A percentile compares a stretch with the other conserved stretches of the same genome.
phyloP scores from a whole-genome alignment of 2,797 vertebrate genomes.

The Pseudotriccus pelzelni region DNA sequence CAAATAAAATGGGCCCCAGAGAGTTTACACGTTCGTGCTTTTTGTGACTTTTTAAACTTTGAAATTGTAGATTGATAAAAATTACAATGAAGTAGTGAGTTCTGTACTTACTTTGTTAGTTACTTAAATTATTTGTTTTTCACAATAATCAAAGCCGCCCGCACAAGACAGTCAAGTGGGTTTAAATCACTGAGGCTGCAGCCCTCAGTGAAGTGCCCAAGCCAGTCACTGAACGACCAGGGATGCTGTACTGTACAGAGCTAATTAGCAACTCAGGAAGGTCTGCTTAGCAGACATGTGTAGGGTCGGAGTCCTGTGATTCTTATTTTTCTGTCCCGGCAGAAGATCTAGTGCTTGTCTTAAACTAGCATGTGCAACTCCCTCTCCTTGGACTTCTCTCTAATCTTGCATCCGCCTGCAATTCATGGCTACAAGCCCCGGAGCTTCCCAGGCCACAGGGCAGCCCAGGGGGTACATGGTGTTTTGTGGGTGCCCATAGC shows the following conservation, averaged over 20 bases:
- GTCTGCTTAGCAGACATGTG: background rate
- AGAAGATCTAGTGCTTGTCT: background rate
- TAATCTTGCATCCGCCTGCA: background rate
- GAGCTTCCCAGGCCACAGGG: background rate
- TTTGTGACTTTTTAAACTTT: background rate
- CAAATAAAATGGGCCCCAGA: background rate
- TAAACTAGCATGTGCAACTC: background rate
- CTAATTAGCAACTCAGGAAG: background rate
- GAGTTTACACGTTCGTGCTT: background rate
- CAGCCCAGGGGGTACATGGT: background rate
- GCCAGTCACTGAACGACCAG: background rate
- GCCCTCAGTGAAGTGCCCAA: background rate
- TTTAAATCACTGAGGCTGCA: accelerated
- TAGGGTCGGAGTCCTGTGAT: background rate
- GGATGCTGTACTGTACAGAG: background rate
- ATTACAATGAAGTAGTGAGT: background rate
- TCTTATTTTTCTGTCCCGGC: background rate
- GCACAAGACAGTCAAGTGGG: background rate
- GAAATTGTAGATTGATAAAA: background rate
- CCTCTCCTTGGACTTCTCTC: background rate
- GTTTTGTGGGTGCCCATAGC: background rate
- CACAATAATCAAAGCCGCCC: background rate
- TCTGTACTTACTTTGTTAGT: background rate
- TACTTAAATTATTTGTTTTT: background rate
- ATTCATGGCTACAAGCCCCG: background rate